Conservation (phyloP, 2,888 invertebrate genomes). For the Calliopum simillimum region DNA sequence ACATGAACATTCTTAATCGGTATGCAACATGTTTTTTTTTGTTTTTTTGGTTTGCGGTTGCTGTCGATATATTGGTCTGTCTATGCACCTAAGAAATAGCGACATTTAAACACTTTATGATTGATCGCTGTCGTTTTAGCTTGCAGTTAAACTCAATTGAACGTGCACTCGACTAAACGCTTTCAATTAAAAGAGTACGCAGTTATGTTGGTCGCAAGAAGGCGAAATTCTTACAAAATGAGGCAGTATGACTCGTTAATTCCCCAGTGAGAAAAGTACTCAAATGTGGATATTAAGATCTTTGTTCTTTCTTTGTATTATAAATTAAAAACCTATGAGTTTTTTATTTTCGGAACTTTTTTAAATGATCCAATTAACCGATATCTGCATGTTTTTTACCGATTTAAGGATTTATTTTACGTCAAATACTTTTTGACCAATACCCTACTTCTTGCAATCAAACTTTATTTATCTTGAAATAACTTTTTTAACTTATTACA, state of each 20-base stretch:
- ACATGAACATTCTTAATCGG: not conserved
- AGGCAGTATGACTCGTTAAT: slow-evolving; percentile 1
- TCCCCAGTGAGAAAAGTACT: too few species aligned
- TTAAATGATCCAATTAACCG: too few species aligned
- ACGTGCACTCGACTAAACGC: slow-evolving; percentile 1
- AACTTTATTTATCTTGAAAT: not conserved
- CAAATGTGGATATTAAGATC: too few species aligned
- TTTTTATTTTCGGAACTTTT: not conserved
- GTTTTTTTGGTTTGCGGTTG: not conserved
- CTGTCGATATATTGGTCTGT: not conserved
- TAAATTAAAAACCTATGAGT: too few species aligned
- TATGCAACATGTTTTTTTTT: not conserved
- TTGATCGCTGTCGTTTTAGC: slow-evolving; percentile 22
- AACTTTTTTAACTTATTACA: not conserved
- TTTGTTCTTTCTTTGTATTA: too few species aligned
- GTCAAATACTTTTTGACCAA: too few species aligned
- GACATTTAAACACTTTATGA: slow-evolving; percentile 15
- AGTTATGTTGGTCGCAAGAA: not conserved
- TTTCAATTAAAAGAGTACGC: slow-evolving; percentile 3
- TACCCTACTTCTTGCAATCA: too few species aligned
- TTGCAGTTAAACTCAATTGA: slow-evolving; percentile 25
- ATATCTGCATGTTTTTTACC: too few species aligned
- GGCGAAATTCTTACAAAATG: slow-evolving; percentile 26
- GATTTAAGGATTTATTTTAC: too few species aligned
- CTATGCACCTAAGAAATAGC: not conserved